These are phyloP conservation scores for Elegia similella DNA, from an alignment of 2,888 invertebrate genomes.

Conservation along the genomic window DNA sequence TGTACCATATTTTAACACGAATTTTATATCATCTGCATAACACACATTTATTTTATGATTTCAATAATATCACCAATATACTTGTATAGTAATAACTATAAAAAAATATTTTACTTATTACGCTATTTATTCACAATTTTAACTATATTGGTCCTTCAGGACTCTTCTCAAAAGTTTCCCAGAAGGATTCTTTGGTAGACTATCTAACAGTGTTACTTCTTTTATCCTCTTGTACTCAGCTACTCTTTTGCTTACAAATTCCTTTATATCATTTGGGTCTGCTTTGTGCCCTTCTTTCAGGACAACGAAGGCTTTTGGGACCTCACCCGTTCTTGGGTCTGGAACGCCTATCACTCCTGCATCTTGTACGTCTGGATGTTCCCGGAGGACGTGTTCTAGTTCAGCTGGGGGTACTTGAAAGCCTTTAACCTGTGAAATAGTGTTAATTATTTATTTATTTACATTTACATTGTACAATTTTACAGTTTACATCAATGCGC, in stretches of 20 bases:
- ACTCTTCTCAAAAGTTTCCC: constrained; percentile 87
- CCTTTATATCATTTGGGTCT: constrained; percentile 78
- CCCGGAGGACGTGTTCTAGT: constrained; percentile 86
- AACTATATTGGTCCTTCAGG: constrained; percentile 60
- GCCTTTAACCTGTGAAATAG: constrained; percentile 81
- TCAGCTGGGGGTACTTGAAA: constrained; percentile 94
- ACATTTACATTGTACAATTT: too few species aligned
- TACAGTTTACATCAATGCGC: too few species aligned
- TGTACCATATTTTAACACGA: too few species aligned
- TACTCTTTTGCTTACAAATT: constrained; percentile 84
- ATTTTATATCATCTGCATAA: too few species aligned
- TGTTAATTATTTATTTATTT: too few species aligned
- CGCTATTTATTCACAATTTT: too few species aligned
- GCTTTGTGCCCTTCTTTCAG: constrained; percentile 65
- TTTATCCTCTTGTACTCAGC: constrained; percentile 87
- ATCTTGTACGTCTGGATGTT: constrained; percentile 87
- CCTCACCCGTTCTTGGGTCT: constrained; percentile 85
- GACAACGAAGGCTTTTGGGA: constrained; percentile 88
- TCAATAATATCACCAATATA: background rate
- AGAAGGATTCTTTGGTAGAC: constrained; percentile 87
- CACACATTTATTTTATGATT: too few species aligned
- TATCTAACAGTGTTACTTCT: constrained; percentile 83
- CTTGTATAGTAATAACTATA: too few species aligned
- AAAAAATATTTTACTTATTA: too few species aligned
- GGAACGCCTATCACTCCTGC: constrained; percentile 91